Evolutionary conservation across 2,888 invertebrate genomes (phyloP).

Genomic region (Drosophila picticornis): DNA sequence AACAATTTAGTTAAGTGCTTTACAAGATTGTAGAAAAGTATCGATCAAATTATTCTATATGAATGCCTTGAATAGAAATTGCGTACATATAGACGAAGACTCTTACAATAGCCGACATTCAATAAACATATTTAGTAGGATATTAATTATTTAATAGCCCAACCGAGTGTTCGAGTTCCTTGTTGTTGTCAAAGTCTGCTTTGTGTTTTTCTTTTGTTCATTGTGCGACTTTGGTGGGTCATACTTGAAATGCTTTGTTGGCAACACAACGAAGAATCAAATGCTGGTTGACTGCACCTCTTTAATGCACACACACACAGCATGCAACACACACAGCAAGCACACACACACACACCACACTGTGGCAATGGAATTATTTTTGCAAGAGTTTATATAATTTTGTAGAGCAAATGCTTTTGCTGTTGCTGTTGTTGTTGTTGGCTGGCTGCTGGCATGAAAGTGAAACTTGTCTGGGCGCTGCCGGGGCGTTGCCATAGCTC

Average conservation of each 20-base stretch:
- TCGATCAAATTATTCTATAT: background rate
- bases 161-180: background rate
- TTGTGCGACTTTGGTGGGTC: conserved; percentile 48
- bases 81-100: background rate
- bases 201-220: conserved; percentile 19
- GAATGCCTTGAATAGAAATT: background rate
- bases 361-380: conserved; percentile 57
- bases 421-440: conserved; percentile 10
- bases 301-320: conserved; percentile 49
- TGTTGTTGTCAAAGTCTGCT: background rate
- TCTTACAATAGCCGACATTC: background rate
- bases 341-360: conserved; percentile 19
- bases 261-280: conserved; percentile 57
- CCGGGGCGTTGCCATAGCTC: conserved; percentile 71
- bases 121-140: background rate
- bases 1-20: background rate
- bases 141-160: background rate
- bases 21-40: background rate
- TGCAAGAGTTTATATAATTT: conserved; percentile 72
- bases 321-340: background rate
- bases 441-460: conserved; percentile 49
- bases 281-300: conserved; percentile 68
- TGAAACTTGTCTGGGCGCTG: conserved; percentile 76
- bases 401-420: conserved; percentile 58
- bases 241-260: conserved; percentile 57